A percentile compares a stretch with the other conserved stretches of the same genome.
Evolutionary conservation across 1,140 invertebrate species (phyloP).

Genomic region (Drosophila asahinai): DNA sequence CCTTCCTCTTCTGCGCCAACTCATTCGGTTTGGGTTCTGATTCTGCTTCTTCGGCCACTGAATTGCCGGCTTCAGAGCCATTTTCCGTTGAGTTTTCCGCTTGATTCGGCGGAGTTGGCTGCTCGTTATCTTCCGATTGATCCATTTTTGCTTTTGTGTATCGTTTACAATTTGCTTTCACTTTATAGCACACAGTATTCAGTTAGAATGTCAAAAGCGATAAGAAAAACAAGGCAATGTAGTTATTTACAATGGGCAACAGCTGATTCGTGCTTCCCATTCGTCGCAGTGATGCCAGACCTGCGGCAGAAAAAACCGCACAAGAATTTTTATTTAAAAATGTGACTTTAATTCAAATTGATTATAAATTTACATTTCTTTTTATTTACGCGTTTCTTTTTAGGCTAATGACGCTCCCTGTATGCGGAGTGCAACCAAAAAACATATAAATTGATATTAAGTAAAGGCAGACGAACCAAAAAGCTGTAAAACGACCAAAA

Average conservation of each 20-base stretch:
- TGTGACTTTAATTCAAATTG: not conserved
- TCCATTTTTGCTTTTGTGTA: not conserved
- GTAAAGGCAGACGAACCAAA: constrained; percentile 3
- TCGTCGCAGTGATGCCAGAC: not conserved
- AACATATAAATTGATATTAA: constrained; percentile 58
- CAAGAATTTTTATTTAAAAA: too few species aligned
- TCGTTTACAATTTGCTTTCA: not conserved
- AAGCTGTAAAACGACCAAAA: constrained; percentile 5
- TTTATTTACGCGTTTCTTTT: not conserved
- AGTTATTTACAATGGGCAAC: not conserved
- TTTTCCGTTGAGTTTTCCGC: not conserved
- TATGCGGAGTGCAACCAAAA: constrained; percentile 13
- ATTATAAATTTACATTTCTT: not conserved
- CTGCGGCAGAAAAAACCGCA: not conserved
- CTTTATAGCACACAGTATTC: not conserved
- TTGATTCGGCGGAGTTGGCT: not conserved
- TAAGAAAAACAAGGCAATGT: not conserved
- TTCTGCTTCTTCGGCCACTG: not conserved
- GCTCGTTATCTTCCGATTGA: not conserved
- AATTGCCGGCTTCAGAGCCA: not conserved
- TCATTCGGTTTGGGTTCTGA: not conserved
- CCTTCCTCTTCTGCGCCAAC: not conserved
- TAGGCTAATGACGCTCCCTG: not conserved
- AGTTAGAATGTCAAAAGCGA: not conserved
- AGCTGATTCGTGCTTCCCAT: not conserved